Conservation (phyloP, 2,797 vertebrate genomes). For the Phaenicophaeus curvirostris region DNA sequence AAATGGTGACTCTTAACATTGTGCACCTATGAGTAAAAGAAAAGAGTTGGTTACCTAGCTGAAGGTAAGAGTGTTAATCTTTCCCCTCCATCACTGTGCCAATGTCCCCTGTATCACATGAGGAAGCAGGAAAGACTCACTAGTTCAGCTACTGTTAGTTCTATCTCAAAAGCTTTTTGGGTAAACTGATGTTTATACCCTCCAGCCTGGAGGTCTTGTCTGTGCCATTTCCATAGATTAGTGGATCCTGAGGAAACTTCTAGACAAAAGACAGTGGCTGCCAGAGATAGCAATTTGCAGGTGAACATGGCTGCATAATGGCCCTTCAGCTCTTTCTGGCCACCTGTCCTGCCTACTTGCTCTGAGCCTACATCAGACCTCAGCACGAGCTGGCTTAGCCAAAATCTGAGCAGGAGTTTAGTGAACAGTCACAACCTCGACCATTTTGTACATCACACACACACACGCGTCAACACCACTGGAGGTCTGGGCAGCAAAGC, state of each 20-base stretch:
- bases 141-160: background rate
- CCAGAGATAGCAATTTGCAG: background rate
- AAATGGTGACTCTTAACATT: background rate
- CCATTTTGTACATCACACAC: fast-evolving
- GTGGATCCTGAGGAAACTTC: background rate
- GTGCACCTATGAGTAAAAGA: background rate
- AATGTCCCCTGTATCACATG: too few relatives aligned
- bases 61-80: too few relatives aligned
- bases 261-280: background rate
- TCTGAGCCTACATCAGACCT: background rate
- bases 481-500: background rate
- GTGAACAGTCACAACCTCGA: background rate
- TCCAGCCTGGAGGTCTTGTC: background rate
- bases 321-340: background rate
- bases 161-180: background rate
- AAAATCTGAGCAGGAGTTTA: background rate
- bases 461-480: fast-evolving
- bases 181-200: background rate
- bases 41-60: background rate
- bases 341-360: background rate
- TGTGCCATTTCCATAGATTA: background rate
- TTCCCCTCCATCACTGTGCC: too few relatives aligned
- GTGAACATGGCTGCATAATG: background rate
- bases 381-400: background rate
- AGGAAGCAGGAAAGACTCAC: background rate